Evolutionary conservation across 2,113 vertebrate species (phyloP).

Genomic region (Dinomys branickii): DNA sequence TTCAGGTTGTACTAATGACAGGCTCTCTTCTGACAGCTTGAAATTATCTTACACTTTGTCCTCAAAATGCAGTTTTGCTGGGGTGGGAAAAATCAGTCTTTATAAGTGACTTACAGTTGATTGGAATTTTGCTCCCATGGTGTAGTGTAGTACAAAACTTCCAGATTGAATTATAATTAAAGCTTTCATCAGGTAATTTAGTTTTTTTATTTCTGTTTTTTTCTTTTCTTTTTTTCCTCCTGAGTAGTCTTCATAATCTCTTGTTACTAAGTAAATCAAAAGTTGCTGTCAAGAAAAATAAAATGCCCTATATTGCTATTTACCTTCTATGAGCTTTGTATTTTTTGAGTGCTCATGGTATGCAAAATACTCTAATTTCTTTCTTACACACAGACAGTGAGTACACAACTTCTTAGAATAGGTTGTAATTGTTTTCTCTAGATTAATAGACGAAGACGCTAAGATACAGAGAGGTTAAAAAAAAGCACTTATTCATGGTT

Average conservation of each 20-base stretch:
- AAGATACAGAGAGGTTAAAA: not conserved
- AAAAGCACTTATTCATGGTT: not conserved
- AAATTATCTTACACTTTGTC: slow-evolving; percentile 42
- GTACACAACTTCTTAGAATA: not conserved
- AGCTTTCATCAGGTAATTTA: slow-evolving; percentile 21
- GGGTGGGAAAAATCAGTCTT: not conserved
- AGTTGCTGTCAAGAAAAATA: slow-evolving; percentile 18
- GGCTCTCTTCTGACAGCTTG: not conserved
- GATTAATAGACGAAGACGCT: not conserved
- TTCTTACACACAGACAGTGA: not conserved
- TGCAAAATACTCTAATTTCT: not conserved
- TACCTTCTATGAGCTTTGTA: not conserved
- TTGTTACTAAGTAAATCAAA: slow-evolving; percentile 13
- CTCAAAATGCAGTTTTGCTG: slow-evolving; percentile 11
- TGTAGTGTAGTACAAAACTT: not conserved
- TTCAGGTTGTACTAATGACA: not conserved
- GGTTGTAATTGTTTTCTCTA: not conserved
- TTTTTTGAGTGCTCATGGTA: slow-evolving; percentile 14
- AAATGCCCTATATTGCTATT: not conserved
- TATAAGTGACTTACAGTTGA: slow-evolving; percentile 6
- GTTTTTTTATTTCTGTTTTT: not conserved
- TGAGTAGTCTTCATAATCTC: not conserved
- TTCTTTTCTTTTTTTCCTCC: not conserved
- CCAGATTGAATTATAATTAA: not conserved
- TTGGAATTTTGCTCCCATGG: not conserved